These are phyloP conservation scores for Dasyornis broadbenti DNA, from an alignment of 2,113 vertebrate species.

Conservation along the genomic window DNA sequence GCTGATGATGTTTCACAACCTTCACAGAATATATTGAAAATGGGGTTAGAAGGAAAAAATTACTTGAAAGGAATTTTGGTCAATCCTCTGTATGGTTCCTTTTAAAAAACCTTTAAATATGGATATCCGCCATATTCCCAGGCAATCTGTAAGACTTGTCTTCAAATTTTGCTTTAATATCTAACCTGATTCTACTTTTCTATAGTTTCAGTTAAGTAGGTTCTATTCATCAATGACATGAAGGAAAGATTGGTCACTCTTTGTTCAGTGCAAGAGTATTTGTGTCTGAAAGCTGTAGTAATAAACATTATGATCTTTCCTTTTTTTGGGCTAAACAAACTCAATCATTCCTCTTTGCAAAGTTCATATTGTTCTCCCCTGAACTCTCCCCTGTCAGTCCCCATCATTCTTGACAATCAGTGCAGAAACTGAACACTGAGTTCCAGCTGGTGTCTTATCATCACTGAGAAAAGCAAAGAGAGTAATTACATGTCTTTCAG, in stretches of 20 bases:
- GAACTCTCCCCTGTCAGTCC: not conserved
- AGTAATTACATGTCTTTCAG: not conserved
- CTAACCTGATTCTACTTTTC: not conserved
- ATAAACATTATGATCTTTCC: not conserved
- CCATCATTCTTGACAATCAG: not conserved
- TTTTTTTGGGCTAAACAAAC: not conserved
- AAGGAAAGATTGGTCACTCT: not conserved
- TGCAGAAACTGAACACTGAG: not conserved
- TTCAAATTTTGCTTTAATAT: not conserved
- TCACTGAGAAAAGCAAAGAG: not conserved
- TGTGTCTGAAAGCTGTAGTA: not conserved
- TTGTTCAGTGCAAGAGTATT: not conserved
- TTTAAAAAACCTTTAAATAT: not conserved
- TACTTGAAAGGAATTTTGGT: not conserved
- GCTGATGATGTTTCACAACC: rapidly evolving
- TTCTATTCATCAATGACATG: not conserved
- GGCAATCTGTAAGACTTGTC: not conserved
- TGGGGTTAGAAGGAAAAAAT: not conserved
- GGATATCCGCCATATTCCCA: not conserved
- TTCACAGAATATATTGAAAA: not conserved
- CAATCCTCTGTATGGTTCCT: rapidly evolving
- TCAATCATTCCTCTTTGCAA: not conserved
- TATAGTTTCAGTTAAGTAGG: not conserved
- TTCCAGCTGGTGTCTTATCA: not conserved
- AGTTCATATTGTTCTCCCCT: not conserved